Evolutionary conservation across 2,797 vertebrate species (phyloP).

Genomic region (Diplodus puntazzo): DNA sequence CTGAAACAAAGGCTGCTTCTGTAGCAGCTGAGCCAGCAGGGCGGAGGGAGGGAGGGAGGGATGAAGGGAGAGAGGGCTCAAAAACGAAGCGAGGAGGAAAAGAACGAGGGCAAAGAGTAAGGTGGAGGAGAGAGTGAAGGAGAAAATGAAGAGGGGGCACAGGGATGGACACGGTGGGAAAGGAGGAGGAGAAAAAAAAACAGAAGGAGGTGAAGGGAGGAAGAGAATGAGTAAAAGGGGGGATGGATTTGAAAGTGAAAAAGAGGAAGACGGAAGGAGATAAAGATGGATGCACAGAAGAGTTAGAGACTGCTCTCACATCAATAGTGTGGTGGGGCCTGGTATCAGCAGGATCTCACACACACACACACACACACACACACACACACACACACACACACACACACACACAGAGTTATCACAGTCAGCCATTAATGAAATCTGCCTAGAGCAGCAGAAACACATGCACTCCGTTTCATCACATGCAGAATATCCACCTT

Average conservation of each 20-base stretch:
- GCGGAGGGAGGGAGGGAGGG: conserved; percentile 41
- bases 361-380: conserved; percentile 4
- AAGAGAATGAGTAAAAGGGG: background rate
- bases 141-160: conserved; percentile 29
- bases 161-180: background rate
- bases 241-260: conserved; percentile 27
- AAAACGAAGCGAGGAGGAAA: conserved; percentile 57
- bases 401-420: conserved; percentile 27
- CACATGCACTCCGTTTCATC: conserved; percentile 23
- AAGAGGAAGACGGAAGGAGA: conserved; percentile 38
- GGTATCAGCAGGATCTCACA: conserved; percentile 54
- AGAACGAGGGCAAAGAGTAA: conserved; percentile 68
- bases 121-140: conserved; percentile 51
- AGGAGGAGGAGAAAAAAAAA: background rate
- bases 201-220: background rate
- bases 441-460: conserved; percentile 52
- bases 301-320: conserved; percentile 45
- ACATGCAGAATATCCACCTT: conserved; percentile 16
- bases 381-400: conserved; percentile 5
- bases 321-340: conserved; percentile 51
- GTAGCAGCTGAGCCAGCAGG: conserved; percentile 79
- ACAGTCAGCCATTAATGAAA: conserved; percentile 53
- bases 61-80: conserved; percentile 11
- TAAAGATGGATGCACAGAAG: conserved; percentile 43
- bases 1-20: conserved; percentile 79